These are phyloP conservation scores for Xyrichtys novacula DNA, from an alignment of 2,797 vertebrate species.

Conservation along the genomic window DNA sequence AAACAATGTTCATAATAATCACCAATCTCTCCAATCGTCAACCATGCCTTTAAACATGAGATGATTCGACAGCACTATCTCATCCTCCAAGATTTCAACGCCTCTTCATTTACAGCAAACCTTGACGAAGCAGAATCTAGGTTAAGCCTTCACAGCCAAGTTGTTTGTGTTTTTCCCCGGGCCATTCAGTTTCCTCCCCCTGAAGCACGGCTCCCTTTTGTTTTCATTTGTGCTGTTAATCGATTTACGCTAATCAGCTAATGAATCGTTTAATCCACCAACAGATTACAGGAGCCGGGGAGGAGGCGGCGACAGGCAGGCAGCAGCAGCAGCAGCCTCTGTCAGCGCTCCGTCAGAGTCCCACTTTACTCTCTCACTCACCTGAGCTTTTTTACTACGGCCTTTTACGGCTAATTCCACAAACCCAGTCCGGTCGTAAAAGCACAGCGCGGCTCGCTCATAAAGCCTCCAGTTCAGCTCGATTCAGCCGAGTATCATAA, in stretches of 20 bases:
- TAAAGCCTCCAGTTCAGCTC: neutral
- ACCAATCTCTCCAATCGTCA: no score
- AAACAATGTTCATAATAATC: no score
- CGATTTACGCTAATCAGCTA: constrained; percentile 70
- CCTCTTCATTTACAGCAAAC: neutral
- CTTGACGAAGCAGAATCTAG: constrained; percentile 23
- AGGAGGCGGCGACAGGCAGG: no score
- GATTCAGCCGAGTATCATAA: neutral
- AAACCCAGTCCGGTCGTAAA: rapidly evolving
- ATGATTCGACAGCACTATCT: no score
- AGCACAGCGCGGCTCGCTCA: neutral
- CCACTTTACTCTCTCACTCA: neutral
- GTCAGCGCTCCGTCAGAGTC: constrained; percentile 3
- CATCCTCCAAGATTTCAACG: no score
- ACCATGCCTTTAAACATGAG: no score
- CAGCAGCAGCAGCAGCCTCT: neutral
- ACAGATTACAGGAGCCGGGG: constrained; percentile 49
- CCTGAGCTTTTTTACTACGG: no score
- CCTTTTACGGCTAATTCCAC: rapidly evolving
- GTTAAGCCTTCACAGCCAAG: constrained; percentile 8
- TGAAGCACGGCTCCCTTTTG: constrained; percentile 43
- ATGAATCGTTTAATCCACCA: constrained; percentile 67
- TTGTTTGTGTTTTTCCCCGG: constrained; percentile 28
- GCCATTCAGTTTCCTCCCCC: neutral
- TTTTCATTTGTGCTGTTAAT: constrained; percentile 65